Conservation (phyloP, 2,797 vertebrate species). For the Selene dorsalis region DNA sequence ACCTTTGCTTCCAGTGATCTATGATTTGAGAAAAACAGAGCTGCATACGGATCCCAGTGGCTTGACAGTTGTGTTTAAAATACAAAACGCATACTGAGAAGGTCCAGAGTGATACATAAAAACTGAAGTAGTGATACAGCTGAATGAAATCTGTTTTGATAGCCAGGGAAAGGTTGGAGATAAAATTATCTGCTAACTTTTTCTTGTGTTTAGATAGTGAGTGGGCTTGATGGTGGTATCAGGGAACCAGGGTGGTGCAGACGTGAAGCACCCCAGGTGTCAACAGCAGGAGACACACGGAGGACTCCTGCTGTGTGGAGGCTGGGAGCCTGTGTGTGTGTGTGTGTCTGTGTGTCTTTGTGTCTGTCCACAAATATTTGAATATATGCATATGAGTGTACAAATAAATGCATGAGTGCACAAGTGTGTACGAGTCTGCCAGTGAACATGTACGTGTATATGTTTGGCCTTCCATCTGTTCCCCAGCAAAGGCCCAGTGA, state of each 20-base stretch:
- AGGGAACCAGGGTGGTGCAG: constrained; percentile 61
- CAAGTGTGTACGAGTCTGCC: constrained; percentile 43
- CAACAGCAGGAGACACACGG: constrained; percentile 57
- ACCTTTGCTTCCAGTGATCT: constrained; percentile 59
- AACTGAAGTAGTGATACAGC: constrained; percentile 20
- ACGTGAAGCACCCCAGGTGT: constrained; percentile 72
- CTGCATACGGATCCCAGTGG: constrained; percentile 15
- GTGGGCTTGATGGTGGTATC: constrained; percentile 56
- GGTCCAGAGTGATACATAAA: constrained; percentile 31
- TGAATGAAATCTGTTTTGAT: constrained; percentile 35
- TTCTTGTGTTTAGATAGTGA: constrained; percentile 56
- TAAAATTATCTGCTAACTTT: constrained; percentile 59
- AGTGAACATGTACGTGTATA: constrained; percentile 53
- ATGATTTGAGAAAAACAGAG: constrained; percentile 49
- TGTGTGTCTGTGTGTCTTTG: background rate
- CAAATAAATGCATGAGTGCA: constrained; percentile 43
- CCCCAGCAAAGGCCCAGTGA: constrained; percentile 77
- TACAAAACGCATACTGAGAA: constrained; percentile 38
- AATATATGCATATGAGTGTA: constrained; percentile 59
- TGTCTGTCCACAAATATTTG: constrained; percentile 29
- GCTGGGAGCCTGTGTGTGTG: constrained; percentile 1
- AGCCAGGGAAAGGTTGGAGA: constrained; percentile 23
- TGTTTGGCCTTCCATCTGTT: constrained; percentile 79
- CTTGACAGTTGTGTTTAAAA: constrained; percentile 49
- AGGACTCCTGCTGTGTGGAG: constrained; percentile 37